Conservation (phyloP, 2,113 vertebrate genomes). For the Aegithalos caudatus region DNA sequence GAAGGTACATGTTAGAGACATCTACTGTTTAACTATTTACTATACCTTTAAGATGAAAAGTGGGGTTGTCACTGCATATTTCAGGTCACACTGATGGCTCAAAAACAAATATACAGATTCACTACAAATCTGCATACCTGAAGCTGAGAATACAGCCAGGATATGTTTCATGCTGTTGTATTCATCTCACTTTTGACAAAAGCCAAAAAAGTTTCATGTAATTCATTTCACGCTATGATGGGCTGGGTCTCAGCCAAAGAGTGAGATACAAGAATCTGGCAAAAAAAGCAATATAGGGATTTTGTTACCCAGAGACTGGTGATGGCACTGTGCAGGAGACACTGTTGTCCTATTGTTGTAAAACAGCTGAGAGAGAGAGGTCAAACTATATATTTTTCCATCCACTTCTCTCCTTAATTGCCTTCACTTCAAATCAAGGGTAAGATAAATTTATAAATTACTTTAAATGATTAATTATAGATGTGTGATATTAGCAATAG, state of each 20-base stretch:
- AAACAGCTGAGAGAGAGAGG: constrained; percentile 65
- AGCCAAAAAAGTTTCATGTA: constrained; percentile 74
- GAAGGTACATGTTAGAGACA: constrained; percentile 80
- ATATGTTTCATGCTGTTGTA: constrained; percentile 57
- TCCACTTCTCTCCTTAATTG: constrained; percentile 71
- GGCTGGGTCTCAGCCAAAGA: constrained; percentile 73
- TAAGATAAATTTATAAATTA: constrained; percentile 77
- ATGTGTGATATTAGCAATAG: constrained; percentile 61
- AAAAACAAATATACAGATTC: constrained; percentile 72
- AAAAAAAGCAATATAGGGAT: constrained; percentile 68
- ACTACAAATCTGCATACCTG: constrained; percentile 56
- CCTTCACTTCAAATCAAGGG: constrained; percentile 78
- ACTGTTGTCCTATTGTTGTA: constrained; percentile 62
- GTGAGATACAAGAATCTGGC: constrained; percentile 70
- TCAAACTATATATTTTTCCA: constrained; percentile 66
- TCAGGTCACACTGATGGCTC: constrained; percentile 65
- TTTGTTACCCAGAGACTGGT: constrained; percentile 66
- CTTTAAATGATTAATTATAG: constrained; percentile 74
- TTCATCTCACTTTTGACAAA: constrained; percentile 74
- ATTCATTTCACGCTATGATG: constrained; percentile 78
- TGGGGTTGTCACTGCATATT: constrained; percentile 69
- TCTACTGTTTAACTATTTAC: constrained; percentile 80
- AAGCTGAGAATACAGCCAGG: constrained; percentile 56
- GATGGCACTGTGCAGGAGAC: constrained; percentile 66
- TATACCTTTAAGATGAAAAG: constrained; percentile 77